Base-by-base conservation (phyloP, 2,113 vertebrate genomes). In the Scomber colias region DNA sequence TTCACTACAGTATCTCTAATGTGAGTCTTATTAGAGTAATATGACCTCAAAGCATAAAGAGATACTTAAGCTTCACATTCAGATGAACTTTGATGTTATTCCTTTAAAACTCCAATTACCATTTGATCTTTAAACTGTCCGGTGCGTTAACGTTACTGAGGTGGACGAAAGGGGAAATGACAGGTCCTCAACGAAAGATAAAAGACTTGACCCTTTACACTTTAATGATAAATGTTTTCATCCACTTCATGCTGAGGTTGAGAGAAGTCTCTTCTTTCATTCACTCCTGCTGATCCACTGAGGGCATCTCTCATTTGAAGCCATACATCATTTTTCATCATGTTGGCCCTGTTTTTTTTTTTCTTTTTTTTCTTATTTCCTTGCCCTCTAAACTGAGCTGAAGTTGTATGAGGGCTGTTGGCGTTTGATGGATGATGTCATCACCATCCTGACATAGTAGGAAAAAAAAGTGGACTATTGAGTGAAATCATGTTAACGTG, bases 361-460 rank as follows among this genome's bases (percentile, higher is more conserved):
- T 51, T 72, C 19, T 24, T 24, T 21, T 21, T 27, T 44, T 17
- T 7, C 11, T 6, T n/a, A 12, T 62, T 61, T 78, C 68, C 62
- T 79, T 55, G 46, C 79, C 71, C 30, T 79, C 75, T 11, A 61
- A 68, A 68, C 30, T 55, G 44, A 73, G 69, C 21, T 31, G 70
- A 59, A 55, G 55, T 21, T 75, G 35, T 62, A 1, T 57, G 19
- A 66, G n/a, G 13, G 11, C 1, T 49, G 45, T 51, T 57, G 46
- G 15, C 27, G 11, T 63, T 48, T 81, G 79, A 82, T 75, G 44
- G 73, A 81, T 81, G 69, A 16, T 71, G 57, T 51, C 54, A 67
- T 70, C 69, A 13, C 59, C 55, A 56, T 65, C 64, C 56, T 54
- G 57, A 53, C 40, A 19, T 40, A 21, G 21, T 21, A 21, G 21